Evolutionary conservation across 2,888 invertebrate species (phyloP).

Genomic region (Hedya salicella): DNA sequence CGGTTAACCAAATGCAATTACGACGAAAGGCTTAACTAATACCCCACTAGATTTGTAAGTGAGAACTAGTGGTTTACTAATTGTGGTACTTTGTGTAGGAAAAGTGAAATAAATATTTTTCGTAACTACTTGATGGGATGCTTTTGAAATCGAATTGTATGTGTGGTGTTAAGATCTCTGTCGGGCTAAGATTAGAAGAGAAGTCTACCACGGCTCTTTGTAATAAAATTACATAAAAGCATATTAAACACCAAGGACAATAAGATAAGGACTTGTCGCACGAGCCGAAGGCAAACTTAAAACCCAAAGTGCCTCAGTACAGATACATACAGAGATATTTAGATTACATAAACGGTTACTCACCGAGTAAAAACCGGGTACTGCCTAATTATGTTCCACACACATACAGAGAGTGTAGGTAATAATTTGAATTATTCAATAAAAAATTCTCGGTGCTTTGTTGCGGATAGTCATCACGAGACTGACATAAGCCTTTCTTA

Average conservation of each 20-base stretch:
- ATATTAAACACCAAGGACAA: not conserved
- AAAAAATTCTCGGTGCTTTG: no score
- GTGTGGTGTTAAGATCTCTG: conserved; percentile 19
- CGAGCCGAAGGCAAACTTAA: no score
- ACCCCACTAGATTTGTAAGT: conserved; percentile 55
- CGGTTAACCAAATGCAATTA: conserved; percentile 60
- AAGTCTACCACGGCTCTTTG: not conserved
- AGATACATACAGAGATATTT: no score
- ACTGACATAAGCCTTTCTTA: no score
- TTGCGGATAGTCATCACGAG: no score
- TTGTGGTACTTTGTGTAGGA: conserved; percentile 41
- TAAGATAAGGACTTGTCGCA: no score
- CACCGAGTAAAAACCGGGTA: no score
- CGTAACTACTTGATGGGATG: conserved; percentile 28
- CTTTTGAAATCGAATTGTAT: conserved; percentile 14
- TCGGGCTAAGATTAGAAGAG: conserved; percentile 3
- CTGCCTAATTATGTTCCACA: no score
- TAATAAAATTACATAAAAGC: not conserved
- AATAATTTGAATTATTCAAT: no score
- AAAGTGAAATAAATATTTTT: not conserved
- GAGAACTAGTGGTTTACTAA: conserved; percentile 50
- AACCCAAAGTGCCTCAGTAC: no score
- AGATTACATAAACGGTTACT: no score
- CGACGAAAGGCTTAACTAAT: conserved; percentile 59
- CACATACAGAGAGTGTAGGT: no score